Percentiles rank a stretch among this genome's conserved stretches.
Evolutionary conservation across 1,140 invertebrate species (phyloP).

Genomic region (Myzus persicae): DNA sequence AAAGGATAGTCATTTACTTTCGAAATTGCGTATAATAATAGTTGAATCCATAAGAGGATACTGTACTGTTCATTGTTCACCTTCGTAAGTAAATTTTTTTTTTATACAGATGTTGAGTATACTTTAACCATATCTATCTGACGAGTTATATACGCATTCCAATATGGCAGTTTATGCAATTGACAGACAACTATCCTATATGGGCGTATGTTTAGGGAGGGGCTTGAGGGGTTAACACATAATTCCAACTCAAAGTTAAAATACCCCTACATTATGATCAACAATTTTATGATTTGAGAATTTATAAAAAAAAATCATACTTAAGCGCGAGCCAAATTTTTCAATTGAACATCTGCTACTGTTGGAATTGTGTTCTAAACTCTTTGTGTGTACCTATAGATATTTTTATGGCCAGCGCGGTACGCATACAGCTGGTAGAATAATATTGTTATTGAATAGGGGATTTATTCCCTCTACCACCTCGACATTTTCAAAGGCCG

Average conservation of each 20-base stretch:
- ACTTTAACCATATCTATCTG: conserved; percentile 45
- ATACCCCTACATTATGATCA: neutral
- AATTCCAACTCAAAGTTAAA: no score
- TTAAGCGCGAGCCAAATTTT: conserved; percentile 26
- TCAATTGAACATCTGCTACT: conserved; percentile 45
- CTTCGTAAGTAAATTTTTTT: conserved; percentile 42
- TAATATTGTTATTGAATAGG: conserved; percentile 5
- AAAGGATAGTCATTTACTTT: conserved; percentile 47
- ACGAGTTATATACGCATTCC: conserved; percentile 50
- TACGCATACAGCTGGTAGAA: conserved; percentile 16
- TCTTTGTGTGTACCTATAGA: neutral
- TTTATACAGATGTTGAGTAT: neutral
- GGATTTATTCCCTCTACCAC: conserved; percentile 3
- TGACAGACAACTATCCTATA: conserved; percentile 29
- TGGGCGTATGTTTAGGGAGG: conserved; percentile 14
- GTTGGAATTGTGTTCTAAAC: conserved; percentile 10
- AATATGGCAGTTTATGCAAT: conserved; percentile 45
- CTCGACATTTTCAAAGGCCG: conserved; percentile 41
- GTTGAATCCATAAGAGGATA: conserved; percentile 45
- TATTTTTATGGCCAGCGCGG: neutral
- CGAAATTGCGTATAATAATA: conserved; percentile 38
- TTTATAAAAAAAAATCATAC: neutral
- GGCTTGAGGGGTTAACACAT: conserved; percentile 2
- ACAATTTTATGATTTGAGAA: conserved; percentile 22
- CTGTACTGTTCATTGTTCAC: conserved; percentile 33